phyloP scores from a whole-genome alignment of 2,113 vertebrate genomes.

The Eclectus roratus region DNA sequence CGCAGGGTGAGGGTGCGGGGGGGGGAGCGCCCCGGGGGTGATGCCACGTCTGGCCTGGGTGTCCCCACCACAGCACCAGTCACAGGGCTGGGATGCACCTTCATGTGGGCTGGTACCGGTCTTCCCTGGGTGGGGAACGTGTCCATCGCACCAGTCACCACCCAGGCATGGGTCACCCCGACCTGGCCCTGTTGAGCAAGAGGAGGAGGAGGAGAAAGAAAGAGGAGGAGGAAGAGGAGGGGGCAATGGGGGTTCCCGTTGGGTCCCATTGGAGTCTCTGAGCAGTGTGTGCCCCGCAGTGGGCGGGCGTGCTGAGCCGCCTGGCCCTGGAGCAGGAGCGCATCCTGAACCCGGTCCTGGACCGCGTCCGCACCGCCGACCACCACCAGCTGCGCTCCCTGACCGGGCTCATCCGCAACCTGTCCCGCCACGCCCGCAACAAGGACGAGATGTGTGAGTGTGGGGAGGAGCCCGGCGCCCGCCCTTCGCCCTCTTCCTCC shows the following conservation, averaged over 20 bases:
- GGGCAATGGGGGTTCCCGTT: rapidly evolving
- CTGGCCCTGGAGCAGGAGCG: slow-evolving; percentile 91
- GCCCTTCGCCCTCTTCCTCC: background rate
- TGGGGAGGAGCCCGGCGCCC: rapidly evolving
- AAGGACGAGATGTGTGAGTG: slow-evolving; percentile 91
- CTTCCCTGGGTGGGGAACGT: background rate
- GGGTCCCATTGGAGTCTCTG: background rate
- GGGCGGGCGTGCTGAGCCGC: slow-evolving; percentile 85
- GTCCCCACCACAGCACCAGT: rapidly evolving
- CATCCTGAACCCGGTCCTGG: slow-evolving; percentile 88
- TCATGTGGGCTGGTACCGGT: background rate
- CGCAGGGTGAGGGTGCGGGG: slow-evolving; percentile 74
- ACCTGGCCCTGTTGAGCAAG: rapidly evolving
- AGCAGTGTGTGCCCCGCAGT: slow-evolving; percentile 66
- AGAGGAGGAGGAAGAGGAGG: background rate
- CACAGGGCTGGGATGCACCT: background rate
- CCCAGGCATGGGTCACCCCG: rapidly evolving
- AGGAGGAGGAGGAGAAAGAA: background rate
- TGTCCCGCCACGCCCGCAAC: slow-evolving; percentile 84
- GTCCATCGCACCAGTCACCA: rapidly evolving
- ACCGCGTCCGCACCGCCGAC: slow-evolving; percentile 82
- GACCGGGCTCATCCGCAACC: slow-evolving; percentile 90
- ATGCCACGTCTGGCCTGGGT: background rate
- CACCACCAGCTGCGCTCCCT: slow-evolving; percentile 87
- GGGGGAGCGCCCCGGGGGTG: rapidly evolving